A percentile compares a stretch with the other conserved stretches of the same genome.
These are phyloP conservation scores for Pristiophorus japonicus DNA, from an alignment of 2,113 vertebrate genomes.

Conservation along the genomic window DNA sequence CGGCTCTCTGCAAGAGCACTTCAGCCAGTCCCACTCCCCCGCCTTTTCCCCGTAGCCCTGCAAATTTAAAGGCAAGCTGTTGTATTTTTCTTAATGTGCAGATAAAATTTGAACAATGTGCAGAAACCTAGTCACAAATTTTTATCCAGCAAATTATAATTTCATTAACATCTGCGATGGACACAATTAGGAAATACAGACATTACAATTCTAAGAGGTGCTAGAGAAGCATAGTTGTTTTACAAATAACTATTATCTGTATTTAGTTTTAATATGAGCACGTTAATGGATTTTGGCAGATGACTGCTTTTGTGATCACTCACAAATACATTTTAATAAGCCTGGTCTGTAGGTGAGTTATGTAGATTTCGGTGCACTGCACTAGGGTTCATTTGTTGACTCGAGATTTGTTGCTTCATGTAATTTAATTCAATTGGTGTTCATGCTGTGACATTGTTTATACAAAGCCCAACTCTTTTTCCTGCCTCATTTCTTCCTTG, in stretches of 20 bases:
- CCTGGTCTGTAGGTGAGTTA: background rate
- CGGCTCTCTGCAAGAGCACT: no score
- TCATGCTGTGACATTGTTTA: background rate
- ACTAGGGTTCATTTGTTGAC: background rate
- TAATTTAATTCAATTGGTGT: background rate
- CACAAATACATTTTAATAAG: background rate
- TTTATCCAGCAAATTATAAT: background rate
- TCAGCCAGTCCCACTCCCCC: no score
- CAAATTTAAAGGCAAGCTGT: background rate
- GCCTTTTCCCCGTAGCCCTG: no score
- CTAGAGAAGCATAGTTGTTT: background rate
- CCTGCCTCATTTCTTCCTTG: no score
- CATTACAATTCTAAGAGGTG: background rate
- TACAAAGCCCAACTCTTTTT: background rate
- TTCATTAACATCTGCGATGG: background rate
- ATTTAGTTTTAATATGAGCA: background rate
- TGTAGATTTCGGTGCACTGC: background rate
- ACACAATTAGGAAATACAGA: background rate
- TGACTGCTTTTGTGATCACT: background rate
- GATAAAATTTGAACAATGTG: background rate
- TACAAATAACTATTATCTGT: background rate
- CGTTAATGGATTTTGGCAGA: constrained; percentile 1
- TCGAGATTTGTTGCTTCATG: background rate
- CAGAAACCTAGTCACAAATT: background rate
- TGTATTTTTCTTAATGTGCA: background rate